Percentiles rank a stretch among this genome's conserved stretches.
Conservation (phyloP, 2,888 invertebrate species). For the Meta bourneti region DNA sequence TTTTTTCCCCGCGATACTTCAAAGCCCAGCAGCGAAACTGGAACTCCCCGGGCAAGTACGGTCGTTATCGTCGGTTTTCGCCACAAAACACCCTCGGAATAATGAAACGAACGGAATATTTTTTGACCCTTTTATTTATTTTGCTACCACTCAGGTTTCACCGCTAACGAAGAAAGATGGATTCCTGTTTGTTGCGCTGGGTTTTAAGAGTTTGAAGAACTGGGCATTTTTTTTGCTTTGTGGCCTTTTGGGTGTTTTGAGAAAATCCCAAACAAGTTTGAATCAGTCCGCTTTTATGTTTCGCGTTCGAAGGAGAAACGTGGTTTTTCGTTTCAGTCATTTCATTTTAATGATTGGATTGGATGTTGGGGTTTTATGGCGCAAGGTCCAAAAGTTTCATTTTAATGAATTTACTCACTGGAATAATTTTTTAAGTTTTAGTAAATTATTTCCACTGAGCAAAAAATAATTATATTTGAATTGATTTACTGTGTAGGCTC, state of each 20-base stretch:
- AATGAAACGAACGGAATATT: constrained; percentile 52
- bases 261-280: not conserved
- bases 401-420: too few relatives aligned
- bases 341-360: too few relatives aligned
- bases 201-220: not conserved
- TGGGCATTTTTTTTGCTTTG: not conserved
- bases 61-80: constrained; percentile 61
- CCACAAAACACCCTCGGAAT: constrained; percentile 61
- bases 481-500: too few relatives aligned
- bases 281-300: not conserved
- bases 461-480: too few relatives aligned
- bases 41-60: constrained; percentile 24
- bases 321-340: too few relatives aligned
- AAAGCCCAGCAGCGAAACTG: constrained; percentile 47
- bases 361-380: too few relatives aligned
- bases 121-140: constrained; percentile 24
- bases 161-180: constrained; percentile 63
- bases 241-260: not conserved
- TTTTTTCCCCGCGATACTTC: constrained; percentile 50
- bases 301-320: not conserved
- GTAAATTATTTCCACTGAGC: too few relatives aligned
- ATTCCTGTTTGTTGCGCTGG: constrained; percentile 30
- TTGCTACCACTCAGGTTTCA: constrained; percentile 3
- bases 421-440: too few relatives aligned
- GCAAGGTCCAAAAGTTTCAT: too few relatives aligned